These are phyloP conservation scores for Thymallus thymallus DNA, from an alignment of 2,113 vertebrate genomes.

Conservation along the genomic window DNA sequence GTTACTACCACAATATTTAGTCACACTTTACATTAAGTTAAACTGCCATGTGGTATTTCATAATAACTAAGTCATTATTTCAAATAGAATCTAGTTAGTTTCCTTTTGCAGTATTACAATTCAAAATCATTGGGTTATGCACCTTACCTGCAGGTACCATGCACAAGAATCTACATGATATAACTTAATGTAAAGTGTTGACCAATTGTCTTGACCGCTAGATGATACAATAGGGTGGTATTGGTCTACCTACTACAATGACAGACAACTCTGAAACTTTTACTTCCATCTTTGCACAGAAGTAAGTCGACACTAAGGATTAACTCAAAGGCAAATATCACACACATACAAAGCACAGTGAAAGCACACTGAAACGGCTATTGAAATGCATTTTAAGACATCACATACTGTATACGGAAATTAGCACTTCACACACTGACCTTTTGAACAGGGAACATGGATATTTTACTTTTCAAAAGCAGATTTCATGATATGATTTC, in stretches of 20 bases:
- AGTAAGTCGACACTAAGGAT: neutral
- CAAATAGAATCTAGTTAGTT: conserved; percentile 14
- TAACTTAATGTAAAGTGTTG: conserved; percentile 14
- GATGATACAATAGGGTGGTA: neutral
- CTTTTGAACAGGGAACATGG: neutral
- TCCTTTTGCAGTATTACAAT: conserved; percentile 17
- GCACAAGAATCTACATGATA: neutral
- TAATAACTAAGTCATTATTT: neutral
- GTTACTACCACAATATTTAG: conserved; percentile 23
- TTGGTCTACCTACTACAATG: neutral
- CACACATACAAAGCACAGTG: conserved; percentile 17
- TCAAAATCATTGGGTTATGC: conserved; percentile 3
- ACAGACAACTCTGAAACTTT: conserved; percentile 12
- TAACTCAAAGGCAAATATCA: conserved; percentile 39
- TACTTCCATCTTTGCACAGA: conserved; percentile 48
- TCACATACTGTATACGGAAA: conserved; percentile 11
- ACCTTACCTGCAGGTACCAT: neutral
- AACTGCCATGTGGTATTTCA: conserved; percentile 9
- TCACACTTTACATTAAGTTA: conserved; percentile 21
- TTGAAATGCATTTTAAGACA: conserved; percentile 15
- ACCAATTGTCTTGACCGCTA: conserved; percentile 12
- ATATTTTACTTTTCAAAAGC: conserved; percentile 4
- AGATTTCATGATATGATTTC: neutral
- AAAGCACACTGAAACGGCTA: conserved; percentile 14
- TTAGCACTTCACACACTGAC: conserved; percentile 2